These are phyloP conservation scores for Hippocampus barbouri DNA, from an alignment of 2,113 vertebrate genomes.

Conservation along the genomic window DNA sequence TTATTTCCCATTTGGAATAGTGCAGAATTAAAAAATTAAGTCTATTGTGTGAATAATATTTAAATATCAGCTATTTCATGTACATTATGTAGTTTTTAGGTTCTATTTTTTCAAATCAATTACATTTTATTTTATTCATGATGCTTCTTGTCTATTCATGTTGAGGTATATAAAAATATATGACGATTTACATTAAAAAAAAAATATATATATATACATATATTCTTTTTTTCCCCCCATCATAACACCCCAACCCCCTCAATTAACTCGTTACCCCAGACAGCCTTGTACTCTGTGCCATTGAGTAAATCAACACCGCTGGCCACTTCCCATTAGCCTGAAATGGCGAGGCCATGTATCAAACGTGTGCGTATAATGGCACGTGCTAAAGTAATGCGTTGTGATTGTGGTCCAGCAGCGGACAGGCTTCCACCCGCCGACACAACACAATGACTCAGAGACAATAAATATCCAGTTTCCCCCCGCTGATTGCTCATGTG, in stretches of 20 bases:
- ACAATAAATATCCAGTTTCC: conserved; percentile 6
- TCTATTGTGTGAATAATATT: too few relatives aligned
- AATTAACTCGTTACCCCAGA: not conserved
- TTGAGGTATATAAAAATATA: too few relatives aligned
- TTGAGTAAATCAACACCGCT: not conserved
- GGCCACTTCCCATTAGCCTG: not conserved
- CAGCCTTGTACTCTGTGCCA: not conserved
- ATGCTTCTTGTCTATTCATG: too few relatives aligned
- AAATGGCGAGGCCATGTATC: not conserved
- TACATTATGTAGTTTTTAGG: too few relatives aligned
- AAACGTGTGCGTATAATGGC: not conserved
- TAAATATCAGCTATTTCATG: too few relatives aligned
- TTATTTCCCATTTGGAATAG: too few relatives aligned
- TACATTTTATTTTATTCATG: too few relatives aligned
- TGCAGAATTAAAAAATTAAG: too few relatives aligned
- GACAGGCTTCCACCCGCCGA: not conserved
- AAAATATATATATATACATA: too few relatives aligned
- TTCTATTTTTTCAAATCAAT: too few relatives aligned
- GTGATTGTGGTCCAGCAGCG: not conserved
- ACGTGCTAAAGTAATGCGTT: not conserved
- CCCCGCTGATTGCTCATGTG: conserved; percentile 10
- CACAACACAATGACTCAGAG: not conserved
- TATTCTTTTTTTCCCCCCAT: too few relatives aligned
- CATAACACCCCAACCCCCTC: not conserved
- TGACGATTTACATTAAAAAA: too few relatives aligned